Percentiles rank a stretch among this genome's conserved stretches.
phyloP scores from a whole-genome alignment of 2,113 vertebrate species.

The Petromus typicus region DNA sequence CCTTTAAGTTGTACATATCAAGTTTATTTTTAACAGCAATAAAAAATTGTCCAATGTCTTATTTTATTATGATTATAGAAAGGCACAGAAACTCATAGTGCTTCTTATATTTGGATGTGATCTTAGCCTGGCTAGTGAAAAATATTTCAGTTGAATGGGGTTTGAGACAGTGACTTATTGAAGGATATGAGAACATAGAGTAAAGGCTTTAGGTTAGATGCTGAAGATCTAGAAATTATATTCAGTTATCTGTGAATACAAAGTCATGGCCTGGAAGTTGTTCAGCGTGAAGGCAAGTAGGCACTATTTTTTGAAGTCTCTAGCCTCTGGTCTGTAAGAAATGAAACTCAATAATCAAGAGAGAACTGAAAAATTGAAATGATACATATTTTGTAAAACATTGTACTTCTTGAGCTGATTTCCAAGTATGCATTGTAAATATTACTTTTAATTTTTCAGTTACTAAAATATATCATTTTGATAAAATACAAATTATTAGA shows the following conservation, averaged over 20 bases:
- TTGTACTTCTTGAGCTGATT: neutral
- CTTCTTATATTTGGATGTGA: neutral
- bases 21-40: neutral
- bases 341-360: neutral
- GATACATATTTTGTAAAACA: neutral
- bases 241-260: neutral
- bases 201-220: neutral
- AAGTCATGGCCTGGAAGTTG: neutral
- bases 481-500: neutral
- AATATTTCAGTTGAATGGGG: neutral
- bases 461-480: neutral
- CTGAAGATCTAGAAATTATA: neutral
- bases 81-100: neutral
- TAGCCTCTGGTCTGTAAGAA: neutral
- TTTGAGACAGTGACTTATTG: neutral
- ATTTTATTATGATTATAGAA: slow-evolving; percentile 19
- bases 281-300: neutral
- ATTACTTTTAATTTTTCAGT: too few species aligned
- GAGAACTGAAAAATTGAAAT: neutral
- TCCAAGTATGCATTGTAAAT: neutral
- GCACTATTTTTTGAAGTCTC: neutral
- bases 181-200: neutral
- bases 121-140: neutral
- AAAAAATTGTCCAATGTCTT: neutral
- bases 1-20: neutral